Conservation (phyloP, 2,113 vertebrate genomes). For the Ictalurus furcatus region DNA sequence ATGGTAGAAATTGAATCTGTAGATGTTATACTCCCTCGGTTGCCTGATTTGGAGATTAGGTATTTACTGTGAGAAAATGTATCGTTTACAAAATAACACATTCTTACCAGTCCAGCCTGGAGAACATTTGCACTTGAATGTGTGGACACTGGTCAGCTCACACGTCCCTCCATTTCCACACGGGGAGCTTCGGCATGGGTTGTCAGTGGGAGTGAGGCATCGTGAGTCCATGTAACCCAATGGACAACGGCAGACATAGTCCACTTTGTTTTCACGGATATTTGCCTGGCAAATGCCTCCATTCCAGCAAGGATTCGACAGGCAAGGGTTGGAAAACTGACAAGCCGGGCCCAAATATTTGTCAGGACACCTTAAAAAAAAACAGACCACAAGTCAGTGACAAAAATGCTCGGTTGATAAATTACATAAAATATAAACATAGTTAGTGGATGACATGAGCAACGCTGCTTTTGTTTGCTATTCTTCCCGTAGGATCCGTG, state of each 20-base stretch:
- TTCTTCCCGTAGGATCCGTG: neutral
- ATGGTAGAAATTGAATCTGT: neutral
- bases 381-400: neutral
- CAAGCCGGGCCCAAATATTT: constrained; percentile 79
- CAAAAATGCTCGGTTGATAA: neutral
- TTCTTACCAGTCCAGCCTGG: constrained; percentile 91
- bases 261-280: constrained; percentile 62
- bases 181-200: constrained; percentile 79
- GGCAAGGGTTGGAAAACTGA: constrained; percentile 85
- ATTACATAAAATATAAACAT: neutral
- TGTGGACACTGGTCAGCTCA: constrained; percentile 75
- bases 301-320: constrained; percentile 79
- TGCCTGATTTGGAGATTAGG: neutral
- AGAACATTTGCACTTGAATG: constrained; percentile 85
- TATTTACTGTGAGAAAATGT: neutral
- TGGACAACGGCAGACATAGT: constrained; percentile 80
- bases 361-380: constrained; percentile 73
- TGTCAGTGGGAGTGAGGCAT: constrained; percentile 79
- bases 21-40: neutral
- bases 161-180: constrained; percentile 92
- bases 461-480: neutral
- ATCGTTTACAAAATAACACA: too few species aligned
- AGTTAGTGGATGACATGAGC: neutral
- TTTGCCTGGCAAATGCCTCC: constrained; percentile 74
- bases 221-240: constrained; percentile 80